Percentiles rank a stretch among this genome's conserved stretches.
These are phyloP conservation scores for Sarcophaga carnaria DNA, from an alignment of 2,888 invertebrate genomes.

Conservation along the genomic window DNA sequence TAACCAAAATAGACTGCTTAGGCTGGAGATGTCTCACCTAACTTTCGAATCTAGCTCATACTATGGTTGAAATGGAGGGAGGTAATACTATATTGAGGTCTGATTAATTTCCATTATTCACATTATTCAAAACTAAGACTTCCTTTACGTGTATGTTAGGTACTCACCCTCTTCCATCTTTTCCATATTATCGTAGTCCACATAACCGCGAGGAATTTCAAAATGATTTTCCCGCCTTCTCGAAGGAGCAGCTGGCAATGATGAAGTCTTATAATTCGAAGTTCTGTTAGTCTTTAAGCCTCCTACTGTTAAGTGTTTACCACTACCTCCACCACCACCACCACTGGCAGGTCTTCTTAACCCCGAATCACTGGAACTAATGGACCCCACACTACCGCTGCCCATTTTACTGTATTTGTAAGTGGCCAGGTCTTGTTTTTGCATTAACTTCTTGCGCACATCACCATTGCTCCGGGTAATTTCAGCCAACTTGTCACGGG, in stretches of 20 bases:
- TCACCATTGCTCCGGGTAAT: conserved; percentile 88
- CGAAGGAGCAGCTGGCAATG: conserved; percentile 28
- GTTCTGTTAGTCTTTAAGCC: conserved; percentile 68
- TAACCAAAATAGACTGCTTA: too few relatives aligned
- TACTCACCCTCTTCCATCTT: conserved; percentile 79
- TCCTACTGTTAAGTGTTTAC: conserved; percentile 38
- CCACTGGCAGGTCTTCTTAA: conserved; percentile 25
- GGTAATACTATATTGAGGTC: too few relatives aligned
- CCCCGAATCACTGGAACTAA: conserved; percentile 62
- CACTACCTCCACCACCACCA: neutral
- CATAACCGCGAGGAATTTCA: conserved; percentile 78
- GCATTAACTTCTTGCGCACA: conserved; percentile 88
- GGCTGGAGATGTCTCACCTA: too few relatives aligned
- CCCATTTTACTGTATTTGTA: conserved; percentile 52
- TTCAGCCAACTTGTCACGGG: conserved; percentile 90
- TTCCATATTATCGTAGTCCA: conserved; percentile 81
- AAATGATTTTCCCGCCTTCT: conserved; percentile 71
- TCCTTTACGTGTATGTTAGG: neutral
- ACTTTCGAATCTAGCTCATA: too few relatives aligned
- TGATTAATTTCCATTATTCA: too few relatives aligned
- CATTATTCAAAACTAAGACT: too few relatives aligned
- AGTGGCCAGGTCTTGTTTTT: conserved; percentile 80
- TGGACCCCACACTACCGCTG: conserved; percentile 18
- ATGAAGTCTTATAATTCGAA: conserved; percentile 55
- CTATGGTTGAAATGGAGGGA: too few relatives aligned